Evolutionary conservation across 2,113 vertebrate genomes (phyloP).

Genomic region (Laticauda laticaudata): DNA sequence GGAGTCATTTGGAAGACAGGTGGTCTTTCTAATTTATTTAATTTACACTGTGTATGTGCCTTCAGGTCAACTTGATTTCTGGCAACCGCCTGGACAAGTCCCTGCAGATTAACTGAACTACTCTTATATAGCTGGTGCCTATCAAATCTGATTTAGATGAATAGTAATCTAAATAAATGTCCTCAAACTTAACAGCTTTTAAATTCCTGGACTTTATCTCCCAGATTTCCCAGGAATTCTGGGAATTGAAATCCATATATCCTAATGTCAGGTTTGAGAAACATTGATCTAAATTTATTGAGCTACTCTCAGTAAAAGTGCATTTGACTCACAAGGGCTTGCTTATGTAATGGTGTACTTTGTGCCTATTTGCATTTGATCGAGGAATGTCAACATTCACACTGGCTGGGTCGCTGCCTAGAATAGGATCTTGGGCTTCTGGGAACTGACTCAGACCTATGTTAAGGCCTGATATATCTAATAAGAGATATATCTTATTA

Average conservation of each 20-base stretch:
- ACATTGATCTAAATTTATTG: background rate
- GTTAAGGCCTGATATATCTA: background rate
- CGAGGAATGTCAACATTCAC: background rate
- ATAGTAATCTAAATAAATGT: background rate
- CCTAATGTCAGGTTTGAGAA: background rate
- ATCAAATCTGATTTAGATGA: background rate
- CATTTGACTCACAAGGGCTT: background rate
- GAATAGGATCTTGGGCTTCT: background rate
- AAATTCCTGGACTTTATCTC: background rate
- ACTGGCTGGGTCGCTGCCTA: background rate
- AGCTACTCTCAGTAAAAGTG: background rate
- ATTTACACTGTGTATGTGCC: background rate
- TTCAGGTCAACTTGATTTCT: background rate
- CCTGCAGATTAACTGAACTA: background rate
- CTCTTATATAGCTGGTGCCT: background rate
- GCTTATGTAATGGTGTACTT: background rate
- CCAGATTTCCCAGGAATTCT: background rate
- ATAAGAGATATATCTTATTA: background rate
- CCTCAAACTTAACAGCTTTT: background rate
- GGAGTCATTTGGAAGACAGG: background rate
- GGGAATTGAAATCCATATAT: background rate
- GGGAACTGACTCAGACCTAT: background rate
- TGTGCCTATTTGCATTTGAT: background rate
- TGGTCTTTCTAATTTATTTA: background rate
- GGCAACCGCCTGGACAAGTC: background rate